A percentile compares a stretch with the other conserved stretches of the same genome.
These are phyloP conservation scores for Plebejus argus DNA, from an alignment of 2,888 invertebrate genomes.

Conservation along the genomic window DNA sequence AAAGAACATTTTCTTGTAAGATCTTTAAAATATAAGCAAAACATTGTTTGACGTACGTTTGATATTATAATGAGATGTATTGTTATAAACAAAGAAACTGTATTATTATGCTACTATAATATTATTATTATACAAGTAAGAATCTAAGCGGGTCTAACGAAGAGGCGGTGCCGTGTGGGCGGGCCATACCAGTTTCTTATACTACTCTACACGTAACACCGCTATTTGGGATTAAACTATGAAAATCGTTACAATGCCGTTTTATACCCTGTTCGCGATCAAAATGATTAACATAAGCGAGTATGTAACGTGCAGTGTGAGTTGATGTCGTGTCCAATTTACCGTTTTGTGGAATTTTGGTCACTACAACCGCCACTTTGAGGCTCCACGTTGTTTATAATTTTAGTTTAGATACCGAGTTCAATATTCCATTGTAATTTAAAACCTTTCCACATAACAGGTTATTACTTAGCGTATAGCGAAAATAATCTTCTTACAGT, in stretches of 20 bases:
- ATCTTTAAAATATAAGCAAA: not conserved
- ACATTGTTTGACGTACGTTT: not conserved
- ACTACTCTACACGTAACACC: conserved; percentile 68
- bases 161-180: conserved; percentile 67
- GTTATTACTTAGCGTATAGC: not conserved
- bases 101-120: conserved; percentile 20
- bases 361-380: not conserved
- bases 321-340: conserved; percentile 3
- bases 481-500: conserved; percentile 1
- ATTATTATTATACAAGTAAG: conserved; percentile 21
- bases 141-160: conserved; percentile 33
- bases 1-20: not conserved
- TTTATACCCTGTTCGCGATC: conserved; percentile 41
- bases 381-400: not conserved
- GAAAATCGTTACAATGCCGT: conserved; percentile 59
- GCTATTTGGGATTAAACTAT: conserved; percentile 62
- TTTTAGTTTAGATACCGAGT: not conserved
- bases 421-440: not conserved
- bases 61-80: too few species aligned
- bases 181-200: conserved; percentile 69
- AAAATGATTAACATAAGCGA: conserved; percentile 1
- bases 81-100: conserved; percentile 1
- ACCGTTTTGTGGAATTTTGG: conserved; percentile 17
- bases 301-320: conserved; percentile 10
- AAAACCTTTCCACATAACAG: not conserved